These are phyloP conservation scores for Collichthys lucidus DNA, from an alignment of 2,113 vertebrate genomes.

Conservation along the genomic window DNA sequence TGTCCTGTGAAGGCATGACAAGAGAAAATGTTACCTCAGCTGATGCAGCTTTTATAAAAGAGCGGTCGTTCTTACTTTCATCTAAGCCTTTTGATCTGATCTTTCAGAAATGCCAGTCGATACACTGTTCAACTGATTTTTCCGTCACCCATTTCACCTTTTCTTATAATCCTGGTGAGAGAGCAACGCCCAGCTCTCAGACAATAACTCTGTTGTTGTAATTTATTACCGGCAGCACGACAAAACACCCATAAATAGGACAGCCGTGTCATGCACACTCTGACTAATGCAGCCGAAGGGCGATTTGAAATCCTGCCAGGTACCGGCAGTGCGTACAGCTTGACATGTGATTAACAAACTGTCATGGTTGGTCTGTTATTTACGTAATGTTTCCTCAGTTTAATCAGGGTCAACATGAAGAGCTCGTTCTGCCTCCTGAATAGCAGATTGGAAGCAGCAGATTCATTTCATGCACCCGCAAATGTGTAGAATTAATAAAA, in stretches of 20 bases:
- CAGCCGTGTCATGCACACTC: constrained; percentile 13
- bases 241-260: constrained; percentile 53
- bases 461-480: neutral
- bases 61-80: neutral
- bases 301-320: constrained; percentile 27
- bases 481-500: constrained; percentile 12
- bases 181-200: constrained; percentile 31
- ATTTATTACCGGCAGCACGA: constrained; percentile 17
- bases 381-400: constrained; percentile 1
- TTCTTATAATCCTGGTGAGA: constrained; percentile 14
- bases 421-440: constrained; percentile 15
- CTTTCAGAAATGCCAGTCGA: constrained; percentile 35
- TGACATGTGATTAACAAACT: constrained; percentile 58
- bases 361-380: constrained; percentile 36
- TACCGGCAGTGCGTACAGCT: constrained; percentile 41
- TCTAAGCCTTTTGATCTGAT: constrained; percentile 17
- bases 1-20: constrained; percentile 1
- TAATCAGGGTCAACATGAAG: constrained; percentile 48
- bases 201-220: constrained; percentile 34
- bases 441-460: constrained; percentile 1
- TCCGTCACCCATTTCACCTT: constrained; percentile 29
- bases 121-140: constrained; percentile 3
- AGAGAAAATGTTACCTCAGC: neutral
- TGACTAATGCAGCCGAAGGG: constrained; percentile 31
- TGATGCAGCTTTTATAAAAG: neutral